Evolutionary conservation across 2,888 invertebrate species (phyloP), one percentile per base, ranked within the genome.

Genomic region (Drosophila conformis): DNA sequence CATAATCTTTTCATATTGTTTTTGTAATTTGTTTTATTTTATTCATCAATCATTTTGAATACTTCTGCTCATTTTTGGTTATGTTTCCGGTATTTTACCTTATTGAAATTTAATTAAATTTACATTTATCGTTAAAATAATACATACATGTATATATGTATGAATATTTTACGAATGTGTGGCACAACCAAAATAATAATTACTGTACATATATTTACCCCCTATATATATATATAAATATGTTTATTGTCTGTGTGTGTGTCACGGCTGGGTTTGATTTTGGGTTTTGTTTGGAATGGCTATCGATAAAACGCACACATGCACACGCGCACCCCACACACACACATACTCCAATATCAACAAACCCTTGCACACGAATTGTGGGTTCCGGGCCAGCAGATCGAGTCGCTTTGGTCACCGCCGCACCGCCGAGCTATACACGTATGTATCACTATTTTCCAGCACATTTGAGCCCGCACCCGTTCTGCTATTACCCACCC

Each of bases 401-500:
- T 95, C 95, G 95, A 83, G 94, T 95, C 91, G 95, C 95, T 83
- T 93, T 95, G 90, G 95, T 95, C 81, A 94, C 94, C 77, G 94
- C 94, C 82, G 94, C 95, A 87, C 95, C 94, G 83, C 94, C 95
- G 82, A 94, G 94, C 92, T 95, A 95, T 93, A 94, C 94, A 91
- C 94, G 95, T 92, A 94, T 94, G 93, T 94, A 94, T 92, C 94
- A 95, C 93, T 95, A 94, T 93, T 94, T 94, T 92, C 94, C 94
- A 91, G 93, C 93, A 92, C 94, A 94, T 88, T 93, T 94, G 93
- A 93, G 93, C 90, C 93, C 94, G 91, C 94, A 94, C 89, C 94
- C 94, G 90, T 92, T 93, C 87, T 93, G 93, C 88, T 93, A 93
- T 90, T 93, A 93, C 87, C 93, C 93, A 80, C 92, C 92, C 91